Evolutionary conservation across 2,797 vertebrate species (phyloP).

Genomic region (Merluccius polli): DNA sequence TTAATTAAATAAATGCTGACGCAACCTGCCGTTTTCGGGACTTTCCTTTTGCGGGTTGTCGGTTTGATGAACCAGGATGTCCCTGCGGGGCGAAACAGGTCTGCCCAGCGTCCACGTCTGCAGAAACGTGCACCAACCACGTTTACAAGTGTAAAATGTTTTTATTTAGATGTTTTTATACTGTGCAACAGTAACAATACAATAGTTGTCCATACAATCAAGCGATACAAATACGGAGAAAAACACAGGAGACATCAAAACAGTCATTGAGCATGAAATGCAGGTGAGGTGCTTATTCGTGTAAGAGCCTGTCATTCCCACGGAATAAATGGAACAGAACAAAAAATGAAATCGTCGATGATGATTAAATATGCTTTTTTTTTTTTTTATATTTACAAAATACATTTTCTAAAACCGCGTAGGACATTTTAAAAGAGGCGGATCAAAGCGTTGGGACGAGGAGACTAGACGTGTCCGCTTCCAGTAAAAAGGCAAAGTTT

Average conservation of each 20-base stretch:
- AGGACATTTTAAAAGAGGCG: conserved; percentile 26
- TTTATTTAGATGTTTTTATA: conserved; percentile 82
- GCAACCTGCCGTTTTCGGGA: neutral
- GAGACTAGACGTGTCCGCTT: neutral
- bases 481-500: conserved; percentile 50
- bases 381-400: conserved; percentile 66
- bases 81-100: too few relatives aligned
- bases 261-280: conserved; percentile 60
- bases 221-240: conserved; percentile 74
- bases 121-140: neutral
- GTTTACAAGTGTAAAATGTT: conserved; percentile 77
- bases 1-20: neutral
- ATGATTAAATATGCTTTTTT: conserved; percentile 69
- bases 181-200: conserved; percentile 85
- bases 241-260: conserved; percentile 72
- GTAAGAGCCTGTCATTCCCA: conserved; percentile 46
- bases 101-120: neutral
- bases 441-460: conserved; percentile 39
- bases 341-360: conserved; percentile 32
- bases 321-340: conserved; percentile 43
- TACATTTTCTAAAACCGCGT: conserved; percentile 47
- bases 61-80: neutral
- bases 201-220: conserved; percentile 78
- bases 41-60: neutral
- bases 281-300: conserved; percentile 32